Conservation (phyloP, 2,797 vertebrate species). For the Helarctos malayanus region DNA sequence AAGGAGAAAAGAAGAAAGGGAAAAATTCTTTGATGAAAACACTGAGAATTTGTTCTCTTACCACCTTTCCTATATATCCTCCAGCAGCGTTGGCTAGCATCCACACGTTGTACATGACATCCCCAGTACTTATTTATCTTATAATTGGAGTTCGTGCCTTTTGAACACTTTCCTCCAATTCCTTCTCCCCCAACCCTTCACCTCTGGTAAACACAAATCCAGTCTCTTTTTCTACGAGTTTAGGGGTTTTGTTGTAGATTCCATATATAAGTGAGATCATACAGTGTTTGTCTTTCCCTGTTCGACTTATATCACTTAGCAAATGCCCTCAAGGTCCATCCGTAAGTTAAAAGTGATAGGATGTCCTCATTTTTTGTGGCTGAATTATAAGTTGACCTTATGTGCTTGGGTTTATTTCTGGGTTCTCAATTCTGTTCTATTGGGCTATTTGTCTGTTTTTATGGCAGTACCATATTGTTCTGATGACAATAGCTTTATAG, state of each 20-base stretch:
- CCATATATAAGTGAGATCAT: neutral
- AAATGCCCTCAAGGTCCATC: neutral
- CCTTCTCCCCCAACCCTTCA: neutral
- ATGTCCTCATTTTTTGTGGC: neutral
- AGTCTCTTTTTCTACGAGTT: neutral
- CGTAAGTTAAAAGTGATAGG: neutral
- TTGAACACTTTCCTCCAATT: neutral
- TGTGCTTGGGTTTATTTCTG: neutral
- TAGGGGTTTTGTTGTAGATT: neutral
- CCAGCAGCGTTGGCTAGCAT: neutral
- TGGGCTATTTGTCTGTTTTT: neutral
- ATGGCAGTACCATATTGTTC: neutral
- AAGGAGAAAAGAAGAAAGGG: neutral
- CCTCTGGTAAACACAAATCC: neutral
- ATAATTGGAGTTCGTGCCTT: neutral
- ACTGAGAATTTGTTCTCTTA: neutral
- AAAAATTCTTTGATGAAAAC: neutral
- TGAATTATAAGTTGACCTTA: neutral
- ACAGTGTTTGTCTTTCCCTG: neutral
- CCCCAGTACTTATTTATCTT: neutral
- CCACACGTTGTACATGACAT: neutral
- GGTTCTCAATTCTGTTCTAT: neutral
- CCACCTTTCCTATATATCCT: neutral
- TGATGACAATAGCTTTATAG: neutral
- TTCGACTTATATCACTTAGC: neutral